A percentile compares a stretch with the other conserved stretches of the same genome.
Conservation (phyloP, 2,113 vertebrate species). For the Pterophyllum scalare region DNA sequence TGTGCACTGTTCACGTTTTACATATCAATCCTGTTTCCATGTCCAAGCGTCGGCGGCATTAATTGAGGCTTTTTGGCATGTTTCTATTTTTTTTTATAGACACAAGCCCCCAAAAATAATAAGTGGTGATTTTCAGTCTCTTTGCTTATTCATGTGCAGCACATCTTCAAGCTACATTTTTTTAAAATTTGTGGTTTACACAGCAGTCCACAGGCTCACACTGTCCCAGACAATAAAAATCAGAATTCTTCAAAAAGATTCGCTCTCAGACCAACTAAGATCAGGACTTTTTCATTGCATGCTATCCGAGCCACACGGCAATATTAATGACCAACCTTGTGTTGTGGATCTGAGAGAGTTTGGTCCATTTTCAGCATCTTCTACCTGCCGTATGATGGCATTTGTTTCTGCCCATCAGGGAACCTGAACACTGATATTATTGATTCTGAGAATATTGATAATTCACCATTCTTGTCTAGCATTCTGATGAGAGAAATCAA, state of each 20-base stretch:
- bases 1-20: background rate
- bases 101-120: background rate
- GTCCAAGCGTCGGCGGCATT: background rate
- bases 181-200: background rate
- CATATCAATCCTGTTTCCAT: background rate
- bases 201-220: background rate
- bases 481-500: background rate
- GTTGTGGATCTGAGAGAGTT: background rate
- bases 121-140: background rate
- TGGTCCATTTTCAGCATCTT: background rate
- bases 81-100: background rate
- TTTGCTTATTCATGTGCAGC: background rate
- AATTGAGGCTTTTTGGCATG: background rate
- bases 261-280: background rate
- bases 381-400: background rate
- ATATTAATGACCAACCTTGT: background rate
- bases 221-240: background rate
- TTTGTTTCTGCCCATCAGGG: background rate
- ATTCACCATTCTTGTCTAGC: background rate
- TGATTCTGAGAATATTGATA: background rate
- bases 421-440: background rate
- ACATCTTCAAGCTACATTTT: background rate
- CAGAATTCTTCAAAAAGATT: background rate
- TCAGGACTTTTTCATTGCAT: background rate
- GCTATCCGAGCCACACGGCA: background rate